These are phyloP conservation scores for Ligdia adustata DNA, from an alignment of 2,888 invertebrate genomes.

Conservation along the genomic window DNA sequence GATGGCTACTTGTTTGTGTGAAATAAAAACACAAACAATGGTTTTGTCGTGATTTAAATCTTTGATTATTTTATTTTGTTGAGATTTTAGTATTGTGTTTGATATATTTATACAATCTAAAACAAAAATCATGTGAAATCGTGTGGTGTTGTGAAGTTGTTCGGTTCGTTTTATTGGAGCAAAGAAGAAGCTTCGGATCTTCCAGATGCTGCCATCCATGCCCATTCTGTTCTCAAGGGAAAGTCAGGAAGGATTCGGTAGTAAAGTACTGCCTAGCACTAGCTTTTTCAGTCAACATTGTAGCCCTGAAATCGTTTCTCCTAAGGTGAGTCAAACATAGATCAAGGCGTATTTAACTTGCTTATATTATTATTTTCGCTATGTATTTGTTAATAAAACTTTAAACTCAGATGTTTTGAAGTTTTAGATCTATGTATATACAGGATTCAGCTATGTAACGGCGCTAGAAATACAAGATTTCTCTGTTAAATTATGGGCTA, in stretches of 20 bases:
- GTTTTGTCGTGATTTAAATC: constrained; percentile 43
- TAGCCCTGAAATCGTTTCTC: constrained; percentile 54
- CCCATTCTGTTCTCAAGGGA: constrained; percentile 75
- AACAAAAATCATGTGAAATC: constrained; percentile 52
- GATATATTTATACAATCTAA: constrained; percentile 41
- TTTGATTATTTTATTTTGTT: constrained; percentile 47
- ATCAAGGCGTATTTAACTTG: constrained; percentile 15
- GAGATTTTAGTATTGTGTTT: constrained; percentile 41
- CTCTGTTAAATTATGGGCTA: constrained; percentile 26
- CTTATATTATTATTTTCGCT: not conserved
- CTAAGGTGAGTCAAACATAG: constrained; percentile 63
- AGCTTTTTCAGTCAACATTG: constrained; percentile 68
- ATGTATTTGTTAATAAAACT: constrained; percentile 15
- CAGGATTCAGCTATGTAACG: too few species aligned
- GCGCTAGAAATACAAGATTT: constrained; percentile 1
- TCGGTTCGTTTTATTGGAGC: constrained; percentile 42
- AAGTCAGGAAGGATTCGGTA: constrained; percentile 79
- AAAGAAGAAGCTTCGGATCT: constrained; percentile 41
- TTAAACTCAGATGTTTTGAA: constrained; percentile 1
- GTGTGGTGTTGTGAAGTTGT: constrained; percentile 52
- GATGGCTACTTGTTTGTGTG: constrained; percentile 57
- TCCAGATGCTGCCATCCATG: constrained; percentile 82
- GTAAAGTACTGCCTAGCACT: constrained; percentile 72
- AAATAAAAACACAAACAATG: constrained; percentile 56
- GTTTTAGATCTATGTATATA: too few species aligned